phyloP scores from a whole-genome alignment of 30 jellyfish, hydroid and myxozoan species.

The Cassiopea andromeda region DNA sequence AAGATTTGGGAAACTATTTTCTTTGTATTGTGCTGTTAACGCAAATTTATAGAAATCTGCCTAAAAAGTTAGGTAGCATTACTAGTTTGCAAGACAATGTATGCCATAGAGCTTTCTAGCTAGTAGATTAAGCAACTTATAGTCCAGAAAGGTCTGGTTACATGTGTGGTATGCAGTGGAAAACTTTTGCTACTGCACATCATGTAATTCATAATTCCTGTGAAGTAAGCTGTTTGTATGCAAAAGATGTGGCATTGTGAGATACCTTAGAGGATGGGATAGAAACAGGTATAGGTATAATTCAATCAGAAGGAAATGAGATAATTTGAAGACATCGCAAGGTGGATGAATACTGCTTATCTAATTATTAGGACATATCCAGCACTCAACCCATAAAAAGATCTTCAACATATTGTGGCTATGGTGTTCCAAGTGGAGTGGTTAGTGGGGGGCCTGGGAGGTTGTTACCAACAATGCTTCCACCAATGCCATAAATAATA shows the following conservation, averaged over 20 bases:
- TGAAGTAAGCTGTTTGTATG: background rate
- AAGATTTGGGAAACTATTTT: no score
- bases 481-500: conserved; percentile 66
- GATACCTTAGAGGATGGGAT: background rate
- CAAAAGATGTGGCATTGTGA: background rate
- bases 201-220: conserved; percentile 17
- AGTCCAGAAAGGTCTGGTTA: background rate
- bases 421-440: no score
- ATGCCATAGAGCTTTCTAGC: no score
- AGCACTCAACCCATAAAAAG: background rate
- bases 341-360: background rate
- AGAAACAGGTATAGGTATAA: no score
- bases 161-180: conserved; percentile 28
- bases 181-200: background rate
- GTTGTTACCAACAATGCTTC: background rate
- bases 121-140: background rate
- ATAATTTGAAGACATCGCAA: background rate
- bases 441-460: no score
- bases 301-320: background rate
- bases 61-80: no score
- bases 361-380: background rate
- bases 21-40: no score
- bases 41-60: no score
- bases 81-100: no score
- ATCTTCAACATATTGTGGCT: background rate